Evolutionary conservation across 2,113 vertebrate genomes (phyloP).

Genomic region (Ctenomys sociabilis): DNA sequence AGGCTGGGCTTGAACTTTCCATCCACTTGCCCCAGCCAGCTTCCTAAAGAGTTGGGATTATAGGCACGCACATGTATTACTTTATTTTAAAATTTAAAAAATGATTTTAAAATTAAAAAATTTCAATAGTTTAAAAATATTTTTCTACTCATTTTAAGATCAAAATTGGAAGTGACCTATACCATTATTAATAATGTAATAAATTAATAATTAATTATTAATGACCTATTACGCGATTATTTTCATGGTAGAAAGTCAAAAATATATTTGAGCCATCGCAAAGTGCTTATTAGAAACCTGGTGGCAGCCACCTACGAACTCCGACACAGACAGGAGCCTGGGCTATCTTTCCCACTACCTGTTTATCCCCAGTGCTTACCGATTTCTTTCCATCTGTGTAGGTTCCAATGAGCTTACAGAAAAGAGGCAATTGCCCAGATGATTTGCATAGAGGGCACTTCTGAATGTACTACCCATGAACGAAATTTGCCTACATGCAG

Average conservation of each 20-base stretch:
- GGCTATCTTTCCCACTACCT: neutral
- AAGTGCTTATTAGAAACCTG: neutral
- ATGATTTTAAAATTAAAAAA: too few species aligned
- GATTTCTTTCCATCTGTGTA: neutral
- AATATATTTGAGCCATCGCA: neutral
- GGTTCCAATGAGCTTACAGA: neutral
- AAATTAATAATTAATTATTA: too few species aligned
- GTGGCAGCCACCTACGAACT: neutral
- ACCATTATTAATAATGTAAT: too few species aligned
- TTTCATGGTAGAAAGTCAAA: neutral
- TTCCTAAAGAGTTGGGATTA: neutral
- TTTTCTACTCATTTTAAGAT: neutral
- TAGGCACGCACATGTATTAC: neutral
- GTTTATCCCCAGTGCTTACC: neutral
- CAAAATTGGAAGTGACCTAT: neutral
- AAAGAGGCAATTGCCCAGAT: neutral
- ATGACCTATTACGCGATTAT: too few species aligned
- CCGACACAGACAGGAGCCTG: neutral
- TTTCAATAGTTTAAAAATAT: neutral
- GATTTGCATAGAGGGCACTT: neutral
- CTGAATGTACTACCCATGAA: neutral
- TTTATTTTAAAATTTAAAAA: neutral
- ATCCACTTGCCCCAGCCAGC: neutral
- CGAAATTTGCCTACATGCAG: accelerated
- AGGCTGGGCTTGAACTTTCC: neutral